Base-by-base conservation (phyloP, 2,113 vertebrate species). In the Sphyrna mokarran region DNA sequence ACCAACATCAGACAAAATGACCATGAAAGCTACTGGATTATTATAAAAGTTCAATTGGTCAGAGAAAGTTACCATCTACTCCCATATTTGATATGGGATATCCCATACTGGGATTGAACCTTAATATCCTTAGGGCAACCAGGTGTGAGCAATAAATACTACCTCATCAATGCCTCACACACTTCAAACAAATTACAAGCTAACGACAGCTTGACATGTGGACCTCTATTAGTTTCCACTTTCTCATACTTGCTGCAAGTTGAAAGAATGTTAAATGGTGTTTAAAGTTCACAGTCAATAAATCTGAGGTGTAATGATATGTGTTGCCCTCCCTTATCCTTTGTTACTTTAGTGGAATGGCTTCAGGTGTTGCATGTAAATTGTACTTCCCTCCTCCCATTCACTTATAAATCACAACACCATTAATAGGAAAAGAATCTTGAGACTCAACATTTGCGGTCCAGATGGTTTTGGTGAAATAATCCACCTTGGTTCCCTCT, bases 231-330 rank as follows among this genome's bases (percentile, higher is more conserved):
- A 33, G 63, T 68, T 94, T 22, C n/a, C 68, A 37, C 43, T 90
- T 61, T 54, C 33, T 90, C 23, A 40, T 66, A 68, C 33, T 37
- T 66, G 61, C 61, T 16, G 18, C 22, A 68, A 94, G 90, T 83
- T 83, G 4, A 40, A 83, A 83, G 18, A 83, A 23, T 0, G 18
- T 94, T 68, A 68, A 68, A 16, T 40, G n/a, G 18, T 68, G 22
- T 68, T 94, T 68, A 68, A 94, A 94, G 61, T 68, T 94, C 90
- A 90, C 61, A 66, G 18, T n/a, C 63, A 66, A 94, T 68, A 68
- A 94, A 68, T n/a, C 63, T 20, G 16, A 63, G 7, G 54, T 66
- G 11, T 68, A 68, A 63, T 94, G 61, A 66, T 22, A 40, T 68
- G 33, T 40, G 63, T 37, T 29, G 22, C n/a, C 63, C 63, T 94